Evolutionary conservation across 2,888 invertebrate genomes (phyloP), one percentile per base, ranked within the genome.

Genomic region (Tinea pellionella): DNA sequence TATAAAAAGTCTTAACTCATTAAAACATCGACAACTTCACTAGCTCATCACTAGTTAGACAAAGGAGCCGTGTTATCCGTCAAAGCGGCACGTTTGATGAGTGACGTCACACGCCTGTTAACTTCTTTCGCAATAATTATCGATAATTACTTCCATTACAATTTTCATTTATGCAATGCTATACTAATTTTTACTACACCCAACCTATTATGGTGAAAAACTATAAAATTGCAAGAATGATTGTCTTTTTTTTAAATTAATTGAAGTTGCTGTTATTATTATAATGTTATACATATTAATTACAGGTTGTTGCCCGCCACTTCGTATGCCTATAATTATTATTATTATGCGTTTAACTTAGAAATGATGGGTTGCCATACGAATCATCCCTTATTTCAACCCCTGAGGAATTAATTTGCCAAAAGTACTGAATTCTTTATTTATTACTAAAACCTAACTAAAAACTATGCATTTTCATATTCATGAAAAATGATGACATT

Each of bases 131-230:
- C 53, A 51, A 60, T 51, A 60, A 60, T 60, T 60, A 60, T 47
- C 60, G 43, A 47, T 30, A 51, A 51, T 51, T 29, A 51, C 51
- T 47, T 51, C 60, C 19, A 60, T 60, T 60, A 51, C 51, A 42
- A 43, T 60, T 47, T 59, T 47, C 47, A 51, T 60, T 60, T 29
- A 55, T 29, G 24, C 55, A 24, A 55, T 32, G 57, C 57, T 15
- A n/a, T 32, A 57, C 55, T 19, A 55, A 55, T 55, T 55, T 53
- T 55, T 19, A 11, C 55, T 6, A 2, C 9, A 37, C 11, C 37
- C n/a, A 9, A n/a, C n/a, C n/a, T n/a, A 6, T 15, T 32, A 57
- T 13, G 32, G 57, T 57, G 29, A 32, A 32, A 57, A 30, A 4
- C 11, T 13, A 13, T 15, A 57, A n/a, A 37, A 37, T 9, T 37